phyloP scores from a whole-genome alignment of 2,797 vertebrate genomes.

The Parauchenoglanis punctatus region DNA sequence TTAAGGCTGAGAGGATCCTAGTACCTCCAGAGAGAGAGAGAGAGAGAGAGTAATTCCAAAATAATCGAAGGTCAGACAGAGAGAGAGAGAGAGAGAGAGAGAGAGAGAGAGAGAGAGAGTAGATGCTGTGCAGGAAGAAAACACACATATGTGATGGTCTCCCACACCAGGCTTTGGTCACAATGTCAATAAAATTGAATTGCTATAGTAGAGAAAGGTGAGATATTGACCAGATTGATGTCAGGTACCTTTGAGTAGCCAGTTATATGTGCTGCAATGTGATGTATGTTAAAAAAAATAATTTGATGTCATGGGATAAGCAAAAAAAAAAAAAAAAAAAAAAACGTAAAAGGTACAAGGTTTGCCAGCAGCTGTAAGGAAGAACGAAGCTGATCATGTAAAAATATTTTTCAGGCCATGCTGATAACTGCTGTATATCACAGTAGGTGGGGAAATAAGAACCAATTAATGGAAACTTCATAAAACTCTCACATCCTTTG shows the following conservation, averaged over 20 bases:
- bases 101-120: background rate
- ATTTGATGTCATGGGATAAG: background rate
- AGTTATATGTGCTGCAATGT: background rate
- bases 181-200: conserved; percentile 17
- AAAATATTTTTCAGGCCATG: background rate
- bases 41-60: background rate
- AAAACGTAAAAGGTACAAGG: background rate
- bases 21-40: background rate
- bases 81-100: background rate
- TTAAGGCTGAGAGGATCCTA: background rate
- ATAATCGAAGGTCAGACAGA: background rate
- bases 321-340: background rate
- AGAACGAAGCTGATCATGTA: background rate
- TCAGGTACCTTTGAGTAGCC: background rate
- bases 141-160: background rate
- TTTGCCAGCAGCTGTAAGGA: background rate
- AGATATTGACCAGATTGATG: conserved; percentile 21
- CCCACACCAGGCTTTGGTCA: conserved; percentile 12
- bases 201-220: conserved; percentile 15
- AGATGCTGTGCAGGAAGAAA: background rate
- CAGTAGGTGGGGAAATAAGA: background rate
- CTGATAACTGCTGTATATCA: background rate
- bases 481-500: background rate
- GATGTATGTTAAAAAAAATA: background rate
- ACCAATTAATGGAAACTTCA: background rate